phyloP scores from a whole-genome alignment of 2,113 vertebrate genomes.

The Columbina picui region DNA sequence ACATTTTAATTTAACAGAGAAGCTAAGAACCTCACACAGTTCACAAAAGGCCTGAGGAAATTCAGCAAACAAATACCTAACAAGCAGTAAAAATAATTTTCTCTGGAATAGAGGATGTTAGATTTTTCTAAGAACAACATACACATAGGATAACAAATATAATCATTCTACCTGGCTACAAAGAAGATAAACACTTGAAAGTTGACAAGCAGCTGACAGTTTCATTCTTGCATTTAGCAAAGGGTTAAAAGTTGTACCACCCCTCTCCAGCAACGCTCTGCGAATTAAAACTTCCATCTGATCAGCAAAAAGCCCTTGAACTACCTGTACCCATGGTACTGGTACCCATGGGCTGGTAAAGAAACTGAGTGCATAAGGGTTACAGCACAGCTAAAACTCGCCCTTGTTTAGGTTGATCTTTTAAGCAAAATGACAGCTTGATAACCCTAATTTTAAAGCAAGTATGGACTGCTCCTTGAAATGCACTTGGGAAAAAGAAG shows the following conservation, averaged over 20 bases:
- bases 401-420: neutral
- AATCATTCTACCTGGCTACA: neutral
- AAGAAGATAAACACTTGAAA: neutral
- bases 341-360: neutral
- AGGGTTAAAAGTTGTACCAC: neutral
- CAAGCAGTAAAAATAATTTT: neutral
- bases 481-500: neutral
- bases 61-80: neutral
- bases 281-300: neutral
- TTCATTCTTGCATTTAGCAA: neutral
- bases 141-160: neutral
- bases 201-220: neutral
- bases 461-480: neutral
- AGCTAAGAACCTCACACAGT: neutral
- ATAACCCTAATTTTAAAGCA: neutral
- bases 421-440: neutral
- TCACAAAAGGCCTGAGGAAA: neutral
- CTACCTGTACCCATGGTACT: neutral
- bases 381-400: neutral
- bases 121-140: neutral
- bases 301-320: neutral
- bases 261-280: neutral
- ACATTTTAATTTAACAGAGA: neutral
- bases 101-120: neutral
- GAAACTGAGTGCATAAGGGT: neutral